A percentile compares a stretch with the other conserved stretches of the same genome.
Conservation (phyloP, 2,797 vertebrate species). For the Labroides dimidiatus region DNA sequence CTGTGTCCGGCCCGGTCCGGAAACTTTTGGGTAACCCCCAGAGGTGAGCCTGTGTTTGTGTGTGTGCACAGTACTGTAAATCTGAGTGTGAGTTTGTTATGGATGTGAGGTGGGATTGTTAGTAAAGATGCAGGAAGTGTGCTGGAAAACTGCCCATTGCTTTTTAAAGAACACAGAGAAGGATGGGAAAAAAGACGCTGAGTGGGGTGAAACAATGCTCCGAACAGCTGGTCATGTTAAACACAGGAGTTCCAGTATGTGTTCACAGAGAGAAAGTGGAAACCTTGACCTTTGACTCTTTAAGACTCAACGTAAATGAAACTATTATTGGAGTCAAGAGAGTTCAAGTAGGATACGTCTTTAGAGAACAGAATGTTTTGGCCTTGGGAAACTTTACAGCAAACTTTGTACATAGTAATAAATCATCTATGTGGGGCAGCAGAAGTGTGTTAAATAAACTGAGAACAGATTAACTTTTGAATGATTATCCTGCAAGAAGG, state of each 20-base stretch:
- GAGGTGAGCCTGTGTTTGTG: conserved; percentile 46
- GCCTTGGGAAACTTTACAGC: conserved; percentile 5
- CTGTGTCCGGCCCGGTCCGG: conserved; percentile 64
- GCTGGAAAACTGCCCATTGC: conserved; percentile 54
- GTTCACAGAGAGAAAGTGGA: conserved; percentile 50
- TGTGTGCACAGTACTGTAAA: conserved; percentile 7
- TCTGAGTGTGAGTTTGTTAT: conserved; percentile 29
- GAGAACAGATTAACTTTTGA: not conserved
- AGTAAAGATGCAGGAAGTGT: conserved; percentile 55
- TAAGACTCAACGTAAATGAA: conserved; percentile 5
- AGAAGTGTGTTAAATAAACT: not conserved
- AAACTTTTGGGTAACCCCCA: conserved; percentile 78
- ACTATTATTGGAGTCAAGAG: not conserved
- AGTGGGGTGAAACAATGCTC: conserved; percentile 59
- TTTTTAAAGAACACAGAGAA: conserved; percentile 65
- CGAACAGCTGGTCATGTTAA: conserved; percentile 46
- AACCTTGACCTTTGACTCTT: conserved; percentile 57
- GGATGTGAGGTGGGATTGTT: conserved; percentile 47
- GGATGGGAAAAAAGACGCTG: conserved; percentile 48
- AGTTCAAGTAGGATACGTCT: not conserved
- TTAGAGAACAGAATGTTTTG: conserved; percentile 1
- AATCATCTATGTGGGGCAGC: not conserved
- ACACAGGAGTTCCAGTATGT: conserved; percentile 19
- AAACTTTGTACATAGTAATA: conserved; percentile 1
- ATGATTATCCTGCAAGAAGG: not conserved